Evolutionary conservation across 2,888 invertebrate genomes (phyloP).

Genomic region (Agrypnus murinus): DNA sequence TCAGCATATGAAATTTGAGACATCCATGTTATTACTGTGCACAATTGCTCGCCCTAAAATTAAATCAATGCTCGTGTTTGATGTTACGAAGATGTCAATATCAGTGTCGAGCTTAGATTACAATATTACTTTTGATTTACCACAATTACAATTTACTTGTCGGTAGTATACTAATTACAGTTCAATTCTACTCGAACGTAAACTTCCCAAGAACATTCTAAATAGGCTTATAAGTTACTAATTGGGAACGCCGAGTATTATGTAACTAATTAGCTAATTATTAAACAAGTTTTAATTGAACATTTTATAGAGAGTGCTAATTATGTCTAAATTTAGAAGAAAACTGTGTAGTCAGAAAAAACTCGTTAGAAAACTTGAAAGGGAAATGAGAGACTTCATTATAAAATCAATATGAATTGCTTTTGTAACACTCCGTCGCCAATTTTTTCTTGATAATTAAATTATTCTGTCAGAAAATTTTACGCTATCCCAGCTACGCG

Average conservation of each 20-base stretch:
- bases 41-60: too few relatives aligned
- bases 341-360: slow-evolving; percentile 37
- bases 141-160: slow-evolving; percentile 17
- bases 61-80: background rate
- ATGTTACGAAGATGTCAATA: background rate
- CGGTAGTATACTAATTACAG: slow-evolving; percentile 13
- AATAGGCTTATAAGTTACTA: slow-evolving; percentile 38
- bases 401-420: slow-evolving; percentile 52
- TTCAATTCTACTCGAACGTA: slow-evolving; percentile 19
- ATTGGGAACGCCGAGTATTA: slow-evolving; percentile 32
- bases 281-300: slow-evolving; percentile 47
- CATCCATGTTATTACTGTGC: too few relatives aligned
- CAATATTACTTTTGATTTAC: background rate
- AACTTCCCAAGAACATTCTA: slow-evolving; percentile 29
- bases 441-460: slow-evolving; percentile 51
- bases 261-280: slow-evolving; percentile 43
- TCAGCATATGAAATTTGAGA: too few relatives aligned
- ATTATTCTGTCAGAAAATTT: slow-evolving; percentile 49
- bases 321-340: slow-evolving; percentile 39
- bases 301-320: slow-evolving; percentile 41
- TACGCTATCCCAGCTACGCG: slow-evolving; percentile 26
- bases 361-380: slow-evolving; percentile 41
- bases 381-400: slow-evolving; percentile 45
- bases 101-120: background rate
- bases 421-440: slow-evolving; percentile 47